These are phyloP conservation scores for Xestia xanthographa DNA, from an alignment of 2,888 invertebrate genomes.

Conservation along the genomic window DNA sequence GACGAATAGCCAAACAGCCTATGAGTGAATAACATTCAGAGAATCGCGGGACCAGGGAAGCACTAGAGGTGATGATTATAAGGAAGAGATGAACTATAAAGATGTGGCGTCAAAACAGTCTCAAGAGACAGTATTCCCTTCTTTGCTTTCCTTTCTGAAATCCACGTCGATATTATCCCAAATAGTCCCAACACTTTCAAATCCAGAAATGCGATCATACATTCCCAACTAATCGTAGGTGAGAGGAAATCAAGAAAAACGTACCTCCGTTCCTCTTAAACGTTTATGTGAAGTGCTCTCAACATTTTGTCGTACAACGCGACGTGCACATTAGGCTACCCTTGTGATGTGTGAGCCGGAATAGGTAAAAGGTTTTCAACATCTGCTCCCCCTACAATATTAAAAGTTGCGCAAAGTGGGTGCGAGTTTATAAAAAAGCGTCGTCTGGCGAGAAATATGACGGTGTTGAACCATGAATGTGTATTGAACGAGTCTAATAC, in stretches of 20 bases:
- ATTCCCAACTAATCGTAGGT: slow-evolving; percentile 47
- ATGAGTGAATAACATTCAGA: neutral
- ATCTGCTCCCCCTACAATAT: slow-evolving; percentile 86
- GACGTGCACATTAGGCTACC: slow-evolving; percentile 77
- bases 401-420: slow-evolving; percentile 82
- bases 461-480: slow-evolving; percentile 58
- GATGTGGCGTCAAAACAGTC: neutral
- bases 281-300: slow-evolving; percentile 76
- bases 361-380: slow-evolving; percentile 84
- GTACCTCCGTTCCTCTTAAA: slow-evolving; percentile 71
- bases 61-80: neutral
- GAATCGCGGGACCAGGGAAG: neutral
- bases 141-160: neutral
- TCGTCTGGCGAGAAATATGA: slow-evolving; percentile 62
- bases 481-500: slow-evolving; percentile 68
- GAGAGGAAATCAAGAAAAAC: slow-evolving; percentile 74
- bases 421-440: slow-evolving; percentile 82
- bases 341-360: slow-evolving; percentile 73
- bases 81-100: neutral
- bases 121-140: neutral
- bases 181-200: neutral
- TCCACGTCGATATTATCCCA: neutral
- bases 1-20: neutral
- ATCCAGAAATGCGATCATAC: slow-evolving; percentile 4
- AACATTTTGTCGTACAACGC: slow-evolving; percentile 74